Percentiles rank a stretch among this genome's conserved stretches.
These are phyloP conservation scores for Epicauta chinensis DNA, from an alignment of 1,140 invertebrate genomes.

Conservation along the genomic window DNA sequence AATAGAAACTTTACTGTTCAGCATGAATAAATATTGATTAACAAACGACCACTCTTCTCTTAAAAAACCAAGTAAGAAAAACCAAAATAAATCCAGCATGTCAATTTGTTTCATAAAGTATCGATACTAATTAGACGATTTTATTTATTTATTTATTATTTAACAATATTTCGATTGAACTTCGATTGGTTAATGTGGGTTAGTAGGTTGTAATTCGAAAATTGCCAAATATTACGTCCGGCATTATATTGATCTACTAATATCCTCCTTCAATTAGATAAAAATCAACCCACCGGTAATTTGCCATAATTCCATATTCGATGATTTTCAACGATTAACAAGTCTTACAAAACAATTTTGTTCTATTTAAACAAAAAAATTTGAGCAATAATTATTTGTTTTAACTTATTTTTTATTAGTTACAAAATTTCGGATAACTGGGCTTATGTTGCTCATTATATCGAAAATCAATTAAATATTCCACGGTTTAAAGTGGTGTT, in stretches of 20 bases:
- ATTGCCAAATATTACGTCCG: conserved; percentile 2
- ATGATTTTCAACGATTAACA: too few relatives aligned
- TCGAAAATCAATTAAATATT: too few relatives aligned
- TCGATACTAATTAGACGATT: conserved; percentile 11
- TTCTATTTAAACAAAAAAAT: too few relatives aligned
- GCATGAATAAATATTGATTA: too few relatives aligned
- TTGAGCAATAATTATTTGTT: too few relatives aligned
- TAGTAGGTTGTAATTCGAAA: conserved; percentile 8
- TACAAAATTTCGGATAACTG: too few relatives aligned
- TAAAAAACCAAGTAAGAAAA: background rate
- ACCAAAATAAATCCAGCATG: conserved; percentile 8
- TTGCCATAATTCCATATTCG: too few relatives aligned
- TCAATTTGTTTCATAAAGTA: background rate
- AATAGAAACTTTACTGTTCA: too few relatives aligned
- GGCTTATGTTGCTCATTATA: too few relatives aligned
- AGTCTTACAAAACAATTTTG: too few relatives aligned
- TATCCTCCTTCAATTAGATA: background rate
- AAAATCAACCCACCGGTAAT: conserved; percentile 1
- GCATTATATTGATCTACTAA: background rate
- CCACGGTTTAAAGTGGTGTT: too few relatives aligned
- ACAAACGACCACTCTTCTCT: conserved; percentile 1
- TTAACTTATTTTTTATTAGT: too few relatives aligned
- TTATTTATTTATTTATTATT: conserved; percentile 6
- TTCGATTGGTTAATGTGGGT: conserved; percentile 7
- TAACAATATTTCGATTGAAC: background rate